Evolutionary conservation across 2,113 vertebrate species (phyloP).

Genomic region (Ictidomys tridecemlineatus): DNA sequence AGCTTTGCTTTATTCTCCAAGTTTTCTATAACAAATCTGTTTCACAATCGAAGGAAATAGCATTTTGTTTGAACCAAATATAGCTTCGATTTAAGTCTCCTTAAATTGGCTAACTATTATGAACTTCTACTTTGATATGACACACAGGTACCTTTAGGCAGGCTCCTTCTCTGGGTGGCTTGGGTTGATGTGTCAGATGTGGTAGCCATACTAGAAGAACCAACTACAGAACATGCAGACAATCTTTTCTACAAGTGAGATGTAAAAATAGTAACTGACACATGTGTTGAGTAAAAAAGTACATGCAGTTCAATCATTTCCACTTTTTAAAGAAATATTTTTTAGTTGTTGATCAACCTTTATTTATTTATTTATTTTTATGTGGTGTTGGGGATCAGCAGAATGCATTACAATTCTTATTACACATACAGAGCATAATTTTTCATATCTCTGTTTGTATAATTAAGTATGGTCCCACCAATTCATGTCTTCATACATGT

Average conservation of each 20-base stretch:
- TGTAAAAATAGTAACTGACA: constrained; percentile 47
- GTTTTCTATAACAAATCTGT: constrained; percentile 27
- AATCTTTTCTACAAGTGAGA: constrained; percentile 77
- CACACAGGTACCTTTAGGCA: constrained; percentile 34
- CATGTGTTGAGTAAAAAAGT: neutral
- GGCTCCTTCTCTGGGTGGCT: constrained; percentile 39
- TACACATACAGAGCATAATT: too few relatives aligned
- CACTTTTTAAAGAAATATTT: neutral
- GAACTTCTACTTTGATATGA: constrained; percentile 33
- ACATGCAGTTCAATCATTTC: neutral
- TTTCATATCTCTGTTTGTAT: too few relatives aligned
- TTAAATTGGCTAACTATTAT: neutral
- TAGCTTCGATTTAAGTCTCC: neutral
- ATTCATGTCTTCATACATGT: too few relatives aligned
- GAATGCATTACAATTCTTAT: too few relatives aligned
- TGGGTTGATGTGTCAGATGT: constrained; percentile 6
- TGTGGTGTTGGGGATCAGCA: too few relatives aligned
- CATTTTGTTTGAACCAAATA: constrained; percentile 49
- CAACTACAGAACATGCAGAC: constrained; percentile 34
- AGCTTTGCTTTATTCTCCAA: neutral
- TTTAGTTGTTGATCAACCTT: too few relatives aligned
- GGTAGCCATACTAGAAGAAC: constrained; percentile 51
- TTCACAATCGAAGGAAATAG: constrained; percentile 1
- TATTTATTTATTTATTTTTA: too few relatives aligned
- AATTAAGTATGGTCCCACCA: too few relatives aligned